These are phyloP conservation scores for Pimpla rufipes DNA, from an alignment of 2,888 invertebrate genomes.

Conservation along the genomic window DNA sequence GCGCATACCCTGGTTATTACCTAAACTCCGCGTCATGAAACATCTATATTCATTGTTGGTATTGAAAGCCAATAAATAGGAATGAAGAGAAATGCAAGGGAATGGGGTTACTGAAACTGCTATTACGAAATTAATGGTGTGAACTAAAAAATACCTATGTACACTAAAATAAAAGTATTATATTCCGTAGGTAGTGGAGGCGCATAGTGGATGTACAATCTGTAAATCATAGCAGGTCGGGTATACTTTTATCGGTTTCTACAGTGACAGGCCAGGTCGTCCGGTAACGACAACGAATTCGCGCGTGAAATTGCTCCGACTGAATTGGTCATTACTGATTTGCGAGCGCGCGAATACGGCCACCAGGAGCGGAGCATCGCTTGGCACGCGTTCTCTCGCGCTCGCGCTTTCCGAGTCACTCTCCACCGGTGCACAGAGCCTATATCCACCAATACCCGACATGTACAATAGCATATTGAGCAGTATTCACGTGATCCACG, in stretches of 20 bases:
- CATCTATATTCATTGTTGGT: neutral
- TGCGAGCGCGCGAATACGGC: slow-evolving; percentile 65
- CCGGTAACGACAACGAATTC: slow-evolving; percentile 70
- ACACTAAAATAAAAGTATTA: neutral
- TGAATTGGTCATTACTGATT: slow-evolving; percentile 75
- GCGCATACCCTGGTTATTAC: neutral
- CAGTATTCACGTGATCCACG: slow-evolving; percentile 43
- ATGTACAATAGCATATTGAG: slow-evolving; percentile 5
- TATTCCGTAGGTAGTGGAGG: neutral
- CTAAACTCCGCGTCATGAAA: neutral
- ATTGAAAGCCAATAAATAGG: slow-evolving; percentile 5
- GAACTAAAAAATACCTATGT: slow-evolving; percentile 14
- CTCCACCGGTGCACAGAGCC: neutral
- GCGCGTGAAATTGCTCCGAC: slow-evolving; percentile 73
- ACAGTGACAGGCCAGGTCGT: slow-evolving; percentile 61
- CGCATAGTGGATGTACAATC: slow-evolving; percentile 18
- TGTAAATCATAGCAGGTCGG: slow-evolving; percentile 52
- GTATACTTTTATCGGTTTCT: slow-evolving; percentile 66
- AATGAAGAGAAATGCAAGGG: neutral
- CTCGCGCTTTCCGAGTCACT: slow-evolving; percentile 24
- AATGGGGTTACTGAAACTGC: neutral
- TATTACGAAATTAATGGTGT: neutral
- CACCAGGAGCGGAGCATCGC: slow-evolving; percentile 34
- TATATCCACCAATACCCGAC: neutral
- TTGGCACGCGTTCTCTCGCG: slow-evolving; percentile 20